Evolutionary conservation across 2,113 vertebrate species (phyloP), one percentile per base, ranked within the genome.

Genomic region (Odontesthes bonariensis): DNA sequence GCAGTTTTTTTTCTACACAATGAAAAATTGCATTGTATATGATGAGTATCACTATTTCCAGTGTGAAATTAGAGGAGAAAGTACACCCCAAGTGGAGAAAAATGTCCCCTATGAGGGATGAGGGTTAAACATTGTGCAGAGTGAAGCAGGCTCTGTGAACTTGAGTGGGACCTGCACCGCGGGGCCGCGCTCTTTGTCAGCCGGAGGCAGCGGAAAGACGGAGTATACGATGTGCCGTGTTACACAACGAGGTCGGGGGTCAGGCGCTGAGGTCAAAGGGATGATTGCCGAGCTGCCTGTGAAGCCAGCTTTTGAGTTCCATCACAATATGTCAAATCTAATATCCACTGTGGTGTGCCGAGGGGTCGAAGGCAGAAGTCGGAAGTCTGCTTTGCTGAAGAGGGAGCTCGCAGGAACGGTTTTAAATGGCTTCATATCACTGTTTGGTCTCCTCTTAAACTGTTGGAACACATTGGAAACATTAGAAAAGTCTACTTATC

Each of bases 171-270:
- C 54, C 44, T 22, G 55, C 57, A 14, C 63, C 35, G 1, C 22
- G 17, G 70, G 40, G 14, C 40, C 1, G 32, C 8, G 56, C 40
- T 23, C 80, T 73, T 56, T 55, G 77, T 86, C 76, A 71, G 53
- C 44, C 65, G 6, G 59, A 54, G 67, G 71, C 81, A 67, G 67
- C 8, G 63, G 59, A 69, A 71, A 81, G 87, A 91, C 73, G 77
- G 77, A 77, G 73, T 23, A 35, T 86, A 88, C 82, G 85, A 88
- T 90, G 82, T 83, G 83, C 75, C 53, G 77, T 11, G 77, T 90
- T 91, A 88, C 89, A 88, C 81, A 71, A 63, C 35, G 17, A 66
- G 91, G 86, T 89, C 87, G 81, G 62, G 80, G 90, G 89, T 92
- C 86, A 84, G 73, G 66, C 88, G 86, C 76, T 63, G 86, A 64